Evolutionary conservation across 2,113 vertebrate genomes (phyloP).

Genomic region (Cathartes aura): DNA sequence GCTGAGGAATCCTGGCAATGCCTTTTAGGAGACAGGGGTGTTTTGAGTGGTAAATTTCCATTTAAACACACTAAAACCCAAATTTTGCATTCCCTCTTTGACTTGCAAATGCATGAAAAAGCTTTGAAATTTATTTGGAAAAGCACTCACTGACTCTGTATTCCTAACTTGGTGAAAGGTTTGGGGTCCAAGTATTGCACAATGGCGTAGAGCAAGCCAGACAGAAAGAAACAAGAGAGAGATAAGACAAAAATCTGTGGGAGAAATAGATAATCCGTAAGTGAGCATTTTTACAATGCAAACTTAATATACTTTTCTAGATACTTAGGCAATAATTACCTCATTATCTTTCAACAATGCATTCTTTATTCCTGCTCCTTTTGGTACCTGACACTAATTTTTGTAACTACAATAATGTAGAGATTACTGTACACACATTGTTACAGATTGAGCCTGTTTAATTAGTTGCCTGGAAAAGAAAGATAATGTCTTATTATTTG

Average conservation of each 20-base stretch:
- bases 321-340: constrained; percentile 46
- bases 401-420: not conserved
- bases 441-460: constrained; percentile 21
- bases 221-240: not conserved
- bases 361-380: not conserved
- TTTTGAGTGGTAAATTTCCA: not conserved
- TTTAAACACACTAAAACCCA: not conserved
- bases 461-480: constrained; percentile 41
- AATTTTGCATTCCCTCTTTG: not conserved
- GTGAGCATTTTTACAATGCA: not conserved
- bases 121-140: not conserved
- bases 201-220: not conserved
- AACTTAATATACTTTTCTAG: not conserved
- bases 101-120: not conserved
- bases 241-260: not conserved
- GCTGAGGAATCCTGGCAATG: not conserved
- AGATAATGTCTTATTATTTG: constrained; percentile 51
- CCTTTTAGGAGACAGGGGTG: not conserved
- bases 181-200: not conserved
- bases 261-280: not conserved
- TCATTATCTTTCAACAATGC: constrained; percentile 25
- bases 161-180: not conserved
- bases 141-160: not conserved
- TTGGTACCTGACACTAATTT: constrained; percentile 41
- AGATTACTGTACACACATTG: constrained; percentile 30